Evolutionary conservation across 1,140 invertebrate genomes (phyloP), one percentile per base, ranked within the genome.

Genomic region (Chionoecetes opilio): DNA sequence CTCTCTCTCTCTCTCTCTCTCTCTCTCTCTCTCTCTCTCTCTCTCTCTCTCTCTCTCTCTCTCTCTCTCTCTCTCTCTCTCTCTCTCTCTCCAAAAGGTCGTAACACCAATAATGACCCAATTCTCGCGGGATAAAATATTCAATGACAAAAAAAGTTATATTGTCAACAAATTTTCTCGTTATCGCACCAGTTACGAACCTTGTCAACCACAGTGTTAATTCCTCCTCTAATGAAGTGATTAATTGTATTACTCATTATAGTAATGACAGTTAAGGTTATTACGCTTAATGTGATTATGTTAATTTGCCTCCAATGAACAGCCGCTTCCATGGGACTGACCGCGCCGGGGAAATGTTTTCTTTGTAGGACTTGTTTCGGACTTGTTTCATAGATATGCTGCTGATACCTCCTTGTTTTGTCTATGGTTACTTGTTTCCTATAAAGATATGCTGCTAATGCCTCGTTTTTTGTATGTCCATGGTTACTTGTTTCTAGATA

Each of bases 211-310:
- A 29, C 82, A 87, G 82, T 31, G 84, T 93, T 93, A 46, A 87
- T 93, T 85, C 87, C n/a, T 87, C 38, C 32, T 63, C 38, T 93
- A 93, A 85, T 93, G 82, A 93, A 85, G n/a, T 93, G 92, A 87
- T 85, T 93, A 87, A 93, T 93, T 93, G 84, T 93, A 85, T 93
- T 53, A 93, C 87, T 26, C 38, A 87, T 93, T 85, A 87, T 87
- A 87, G 86, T 87, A 93, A 53, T 82, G 34, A 35, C 35, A 32
- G 38, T 82, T 87, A 93, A 53, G 92, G 84, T 87, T 85, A 93
- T 93, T 93, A 93, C 34, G 38, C 82, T 53, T 93, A 37, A 93
- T 93, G 82, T 93, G 14, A 93, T 93, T 93, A 93, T 93, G 92
- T 35, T 93, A 87, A 93, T 87, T 86, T 9, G 29, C 17, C 82